Evolutionary conservation across 2,888 invertebrate genomes (phyloP).

Genomic region (Blastobasis lacticolella): DNA sequence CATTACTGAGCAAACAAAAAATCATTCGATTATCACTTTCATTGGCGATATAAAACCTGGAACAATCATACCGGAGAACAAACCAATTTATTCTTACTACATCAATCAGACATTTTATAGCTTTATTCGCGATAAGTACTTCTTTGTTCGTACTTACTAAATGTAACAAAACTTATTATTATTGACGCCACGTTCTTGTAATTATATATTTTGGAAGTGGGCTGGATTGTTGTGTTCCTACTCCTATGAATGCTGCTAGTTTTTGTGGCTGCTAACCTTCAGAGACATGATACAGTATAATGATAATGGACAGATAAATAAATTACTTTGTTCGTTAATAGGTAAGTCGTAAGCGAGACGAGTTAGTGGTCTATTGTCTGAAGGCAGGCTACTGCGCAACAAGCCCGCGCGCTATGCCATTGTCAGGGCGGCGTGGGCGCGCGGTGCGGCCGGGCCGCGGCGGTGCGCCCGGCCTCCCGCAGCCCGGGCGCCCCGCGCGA

Average conservation of each 20-base stretch:
- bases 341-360: constrained; percentile 27
- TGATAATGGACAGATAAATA: constrained; percentile 32
- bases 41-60: constrained; percentile 28
- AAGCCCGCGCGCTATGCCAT: constrained; percentile 37
- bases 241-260: too few species aligned
- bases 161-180: too few species aligned
- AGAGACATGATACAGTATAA: constrained; percentile 13
- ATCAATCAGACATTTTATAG: constrained; percentile 37
- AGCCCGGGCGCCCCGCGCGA: constrained; percentile 8
- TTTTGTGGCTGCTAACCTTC: too few species aligned
- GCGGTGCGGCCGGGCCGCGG: constrained; percentile 6
- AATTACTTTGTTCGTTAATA: constrained; percentile 43
- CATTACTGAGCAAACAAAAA: constrained; percentile 21
- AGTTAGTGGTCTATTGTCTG: constrained; percentile 53
- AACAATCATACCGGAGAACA: constrained; percentile 23
- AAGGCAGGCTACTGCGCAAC: constrained; percentile 55
- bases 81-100: constrained; percentile 28
- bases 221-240: too few species aligned
- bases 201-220: too few species aligned
- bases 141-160: too few species aligned
- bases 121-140: constrained; percentile 10
- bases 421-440: constrained; percentile 47
- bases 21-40: constrained; percentile 23
- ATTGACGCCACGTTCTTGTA: too few species aligned
- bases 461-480: neutral